Evolutionary conservation across 1,140 invertebrate genomes (phyloP), one percentile per base, ranked within the genome.

Genomic region (Elysia chlorotica): DNA sequence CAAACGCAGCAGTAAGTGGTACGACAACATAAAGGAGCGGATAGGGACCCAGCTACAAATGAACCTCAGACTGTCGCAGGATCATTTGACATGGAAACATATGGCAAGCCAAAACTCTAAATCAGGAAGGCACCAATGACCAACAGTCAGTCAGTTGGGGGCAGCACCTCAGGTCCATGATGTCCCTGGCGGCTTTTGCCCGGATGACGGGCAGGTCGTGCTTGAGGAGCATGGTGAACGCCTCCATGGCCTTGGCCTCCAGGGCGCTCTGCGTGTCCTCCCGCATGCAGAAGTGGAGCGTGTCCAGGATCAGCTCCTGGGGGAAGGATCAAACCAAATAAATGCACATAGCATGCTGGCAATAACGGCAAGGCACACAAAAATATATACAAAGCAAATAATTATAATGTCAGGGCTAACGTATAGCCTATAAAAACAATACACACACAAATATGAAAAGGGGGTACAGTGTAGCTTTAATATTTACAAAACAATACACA

Each of bases 161-260:
- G n/a, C n/a, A n/a, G n/a, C n/a, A 87, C 85, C 86, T 87, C 2
- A 88, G 75, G 75, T 87, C 85, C 81, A 88, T 87, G 25, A 88
- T 85, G 71, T 87, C 82, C 66, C 85, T 76, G n/a, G 87, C 87
- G 54, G 87, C 86, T 72, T 84, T 85, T 4, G 82, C 79, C 74
- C 82, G 67, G 37, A 88, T 87, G 31, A 67, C 72, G 14, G 71
- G 71, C 19, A 74, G 72, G 14, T 78, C 61, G 71, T 87, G 83
- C 35, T 74, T 61, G 21, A 88, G 78, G 28, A 87, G 78, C 3
- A 74, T 61, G 21, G 83, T 85, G 65, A 88, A 87, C 6, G 78
- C 78, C 69, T 83, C 73, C 86, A 88, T 88, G 6, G 83, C 87
- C 31, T 80, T 76, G 10, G 76, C 75, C 14, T 76, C 75, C 6